A percentile compares a stretch with the other conserved stretches of the same genome.
Evolutionary conservation across 2,888 invertebrate species (phyloP).

Genomic region (Eristalis tenax): DNA sequence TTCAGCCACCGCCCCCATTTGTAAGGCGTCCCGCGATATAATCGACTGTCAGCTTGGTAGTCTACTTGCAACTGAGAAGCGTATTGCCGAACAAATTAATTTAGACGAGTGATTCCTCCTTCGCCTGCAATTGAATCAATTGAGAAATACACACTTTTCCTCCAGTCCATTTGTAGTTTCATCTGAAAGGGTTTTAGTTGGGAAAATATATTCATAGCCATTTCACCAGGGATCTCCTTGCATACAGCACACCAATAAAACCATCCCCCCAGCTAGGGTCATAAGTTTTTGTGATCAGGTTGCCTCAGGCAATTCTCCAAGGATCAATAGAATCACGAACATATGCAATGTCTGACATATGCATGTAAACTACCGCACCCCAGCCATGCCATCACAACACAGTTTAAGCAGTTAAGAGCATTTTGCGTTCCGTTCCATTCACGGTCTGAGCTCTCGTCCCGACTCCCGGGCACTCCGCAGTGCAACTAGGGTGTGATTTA

Average conservation of each 20-base stretch:
- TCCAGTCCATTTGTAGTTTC: too few species aligned
- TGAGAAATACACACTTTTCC: too few species aligned
- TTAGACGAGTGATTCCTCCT: too few species aligned
- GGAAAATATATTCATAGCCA: not conserved
- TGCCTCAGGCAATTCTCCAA: constrained; percentile 32
- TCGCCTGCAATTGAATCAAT: too few species aligned
- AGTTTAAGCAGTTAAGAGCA: constrained; percentile 36
- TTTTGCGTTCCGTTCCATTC: constrained; percentile 6
- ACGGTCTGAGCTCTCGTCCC: not conserved
- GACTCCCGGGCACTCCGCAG: constrained; percentile 5
- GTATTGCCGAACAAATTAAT: too few species aligned
- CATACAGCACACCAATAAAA: not conserved
- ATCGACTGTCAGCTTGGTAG: too few species aligned
- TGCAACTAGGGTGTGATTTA: constrained; percentile 64
- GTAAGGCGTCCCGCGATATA: too few species aligned
- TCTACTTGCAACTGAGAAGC: too few species aligned
- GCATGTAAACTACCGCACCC: constrained; percentile 53
- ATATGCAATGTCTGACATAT: constrained; percentile 63
- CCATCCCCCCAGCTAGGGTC: not conserved
- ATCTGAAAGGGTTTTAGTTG: too few species aligned
- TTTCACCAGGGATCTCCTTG: not conserved
- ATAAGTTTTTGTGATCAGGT: constrained; percentile 22
- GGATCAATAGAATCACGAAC: constrained; percentile 57
- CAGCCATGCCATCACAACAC: constrained; percentile 19
- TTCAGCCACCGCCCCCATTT: too few species aligned